Base-by-base conservation (phyloP, 2,113 vertebrate species). In the Corythornis madagascariensis region DNA sequence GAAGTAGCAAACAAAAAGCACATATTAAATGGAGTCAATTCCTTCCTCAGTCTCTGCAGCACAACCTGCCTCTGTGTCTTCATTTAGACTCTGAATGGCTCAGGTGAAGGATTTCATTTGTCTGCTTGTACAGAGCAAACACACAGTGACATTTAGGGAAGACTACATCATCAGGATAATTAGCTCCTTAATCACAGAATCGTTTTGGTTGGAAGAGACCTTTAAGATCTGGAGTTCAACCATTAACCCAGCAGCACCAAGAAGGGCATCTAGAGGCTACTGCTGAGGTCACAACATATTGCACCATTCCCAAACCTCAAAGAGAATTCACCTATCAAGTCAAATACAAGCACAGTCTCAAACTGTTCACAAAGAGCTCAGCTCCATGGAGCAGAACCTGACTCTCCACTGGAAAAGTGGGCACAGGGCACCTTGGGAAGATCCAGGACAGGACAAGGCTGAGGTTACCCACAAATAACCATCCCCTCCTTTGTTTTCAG, bases 331-430 rank as follows among this genome's bases (percentile, higher is more conserved):
- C 0, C 0, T 14, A 10, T 11, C 50, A 61, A 59, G 11, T 73
- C 55, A 60, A 61, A 87, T 45, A 35, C 16, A 57, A 72, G 22
- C 11, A 5, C 24, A 45, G 24, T 9, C 31, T 66, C 18, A 38
- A 45, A 50, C 17, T 31, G 6, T 57, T 79, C 19, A 28, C 6
- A 17, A 18, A 45, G 6, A 0, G 10, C 29, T 8, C 0, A 0
- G 29, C 11, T 48, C 13, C 16, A 52, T 9, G 13, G 48, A 70
- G n/a, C 21, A 76, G 73, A 59, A 53, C 18, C 63, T 21, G 26
- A 29, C 40, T 19, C 33, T 77, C 26, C 16, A 3, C 11, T 2
- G 4, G 2, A 6, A 56, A 59, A 75, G 57, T 0, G 55, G 20
- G 56, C 0, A 0, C 31, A 18, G 26, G 18, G 17, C 57, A 79